Evolutionary conservation across 2,888 invertebrate species (phyloP).

Genomic region (Torymus tubicola): DNA sequence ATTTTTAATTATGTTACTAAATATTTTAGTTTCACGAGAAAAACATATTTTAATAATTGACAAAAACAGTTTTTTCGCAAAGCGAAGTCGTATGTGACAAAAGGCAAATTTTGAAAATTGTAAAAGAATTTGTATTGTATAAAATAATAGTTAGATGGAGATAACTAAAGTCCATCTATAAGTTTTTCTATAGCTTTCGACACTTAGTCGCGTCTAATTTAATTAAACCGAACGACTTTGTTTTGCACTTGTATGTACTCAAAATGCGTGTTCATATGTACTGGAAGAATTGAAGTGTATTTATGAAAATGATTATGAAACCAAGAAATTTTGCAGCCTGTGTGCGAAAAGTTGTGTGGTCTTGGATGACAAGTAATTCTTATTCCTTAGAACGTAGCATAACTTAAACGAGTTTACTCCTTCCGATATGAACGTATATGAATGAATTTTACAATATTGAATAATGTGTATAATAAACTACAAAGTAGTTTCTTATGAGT

Average conservation of each 20-base stretch:
- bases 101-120: constrained; percentile 32
- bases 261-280: constrained; percentile 20
- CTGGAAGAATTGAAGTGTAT: constrained; percentile 27
- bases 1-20: too few relatives aligned
- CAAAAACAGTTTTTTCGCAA: too few relatives aligned
- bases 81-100: too few relatives aligned
- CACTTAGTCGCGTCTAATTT: neutral
- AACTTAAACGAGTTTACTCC: constrained; percentile 16
- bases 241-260: neutral
- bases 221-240: neutral
- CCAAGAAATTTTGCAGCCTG: neutral
- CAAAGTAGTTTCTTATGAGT: constrained; percentile 22
- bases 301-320: constrained; percentile 23
- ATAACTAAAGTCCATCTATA: neutral
- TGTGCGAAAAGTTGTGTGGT: neutral
- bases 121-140: constrained; percentile 32
- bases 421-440: constrained; percentile 7
- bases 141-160: constrained; percentile 12
- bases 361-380: constrained; percentile 5
- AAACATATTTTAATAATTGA: too few relatives aligned
- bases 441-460: constrained; percentile 13
- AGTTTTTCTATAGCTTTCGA: constrained; percentile 13
- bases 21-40: too few relatives aligned
- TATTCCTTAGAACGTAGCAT: constrained; percentile 23
- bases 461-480: constrained; percentile 12